Base-by-base conservation (phyloP, 2,797 vertebrate genomes). In the Buceros bicornis region DNA sequence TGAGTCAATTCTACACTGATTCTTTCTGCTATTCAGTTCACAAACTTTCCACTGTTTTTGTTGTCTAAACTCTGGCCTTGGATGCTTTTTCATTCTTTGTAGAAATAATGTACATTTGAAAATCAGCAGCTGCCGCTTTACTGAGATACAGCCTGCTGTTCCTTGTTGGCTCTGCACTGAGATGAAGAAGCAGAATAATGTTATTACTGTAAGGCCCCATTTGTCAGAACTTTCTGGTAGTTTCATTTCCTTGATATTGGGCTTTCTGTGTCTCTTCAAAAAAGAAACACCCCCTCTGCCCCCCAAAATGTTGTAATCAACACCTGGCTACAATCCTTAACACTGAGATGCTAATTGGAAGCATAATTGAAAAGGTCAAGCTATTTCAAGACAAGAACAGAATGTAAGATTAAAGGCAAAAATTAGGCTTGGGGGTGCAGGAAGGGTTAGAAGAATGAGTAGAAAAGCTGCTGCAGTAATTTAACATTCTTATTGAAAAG, bases 271-370 rank as follows among this genome's bases (percentile, higher is more conserved):
- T 57, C 60, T 71, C 33, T 28, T 51, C 29, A 15, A 64, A 64
- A 89, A 84, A 22, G 33, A 82, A 82, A 51, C 37, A 65, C 35
- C 40, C 47, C 15, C 13, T 86, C 43, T 90, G 42, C 42, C 82
- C 45, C 73, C 22, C 1, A 15, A 62, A 82, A 57, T 35, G 71
- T 35, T 40, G 21, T 72, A 72, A 93, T 74, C 77, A 93, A 87
- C 74, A 80, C 64, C 76, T 94, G 85, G 47, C 64, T 86, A 51
- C 62, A 65, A 3, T 84, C 60, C 64, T 28, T 40, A 89, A 74
- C 29, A 37, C 54, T 16, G 73, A 91, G 60, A 47, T 93, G 77
- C 66, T 94, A 91, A 90, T 85, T 92, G 64, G 61, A 89, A 96
- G 50, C 37, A 11, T 86, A 33, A 56, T 67, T 88, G 84, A 51